These are phyloP conservation scores for Hydropotes inermis DNA, from an alignment of 2,113 vertebrate species.

Conservation along the genomic window DNA sequence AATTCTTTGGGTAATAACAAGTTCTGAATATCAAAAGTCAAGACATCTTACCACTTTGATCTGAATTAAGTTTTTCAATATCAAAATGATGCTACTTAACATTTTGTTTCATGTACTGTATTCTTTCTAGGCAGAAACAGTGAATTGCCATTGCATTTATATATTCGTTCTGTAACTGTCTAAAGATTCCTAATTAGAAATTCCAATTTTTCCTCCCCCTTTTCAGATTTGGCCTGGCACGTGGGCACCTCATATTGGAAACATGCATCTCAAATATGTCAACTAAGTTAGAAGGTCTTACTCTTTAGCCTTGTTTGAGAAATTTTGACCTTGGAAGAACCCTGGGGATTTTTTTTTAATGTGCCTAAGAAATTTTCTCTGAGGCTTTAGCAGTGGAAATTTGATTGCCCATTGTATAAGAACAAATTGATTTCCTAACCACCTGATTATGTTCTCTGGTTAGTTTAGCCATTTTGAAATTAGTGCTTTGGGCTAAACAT, in stretches of 20 bases:
- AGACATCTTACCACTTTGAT: slow-evolving; percentile 47
- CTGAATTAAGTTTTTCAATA: slow-evolving; percentile 62
- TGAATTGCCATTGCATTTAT: slow-evolving; percentile 76
- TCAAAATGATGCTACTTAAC: slow-evolving; percentile 55
- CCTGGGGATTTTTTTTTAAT: slow-evolving; percentile 85
- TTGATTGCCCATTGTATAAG: slow-evolving; percentile 86
- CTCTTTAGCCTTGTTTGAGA: slow-evolving; percentile 83
- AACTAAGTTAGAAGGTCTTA: slow-evolving; percentile 91
- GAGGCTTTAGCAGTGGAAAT: slow-evolving; percentile 86
- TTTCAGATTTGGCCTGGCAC: slow-evolving; percentile 98
- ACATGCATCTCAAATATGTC: slow-evolving; percentile 99
- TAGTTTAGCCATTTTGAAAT: slow-evolving; percentile 95
- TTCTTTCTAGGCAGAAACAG: slow-evolving; percentile 73
- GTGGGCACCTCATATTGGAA: slow-evolving; percentile 99
- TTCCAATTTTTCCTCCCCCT: slow-evolving; percentile 85
- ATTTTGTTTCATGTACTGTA: slow-evolving; percentile 63
- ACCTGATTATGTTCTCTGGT: slow-evolving; percentile 91
- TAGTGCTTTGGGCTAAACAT: slow-evolving; percentile 92
- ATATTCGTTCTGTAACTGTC: slow-evolving; percentile 73
- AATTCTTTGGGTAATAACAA: slow-evolving; percentile 28
- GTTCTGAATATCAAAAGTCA: slow-evolving; percentile 36
- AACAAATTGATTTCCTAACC: slow-evolving; percentile 91
- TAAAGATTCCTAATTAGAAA: slow-evolving; percentile 77
- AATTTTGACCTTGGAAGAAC: slow-evolving; percentile 84
- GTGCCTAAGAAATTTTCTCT: slow-evolving; percentile 92